Evolutionary conservation across 2,888 invertebrate species (phyloP), one percentile per base, ranked within the genome.

Genomic region (Ormyrus thymus): DNA sequence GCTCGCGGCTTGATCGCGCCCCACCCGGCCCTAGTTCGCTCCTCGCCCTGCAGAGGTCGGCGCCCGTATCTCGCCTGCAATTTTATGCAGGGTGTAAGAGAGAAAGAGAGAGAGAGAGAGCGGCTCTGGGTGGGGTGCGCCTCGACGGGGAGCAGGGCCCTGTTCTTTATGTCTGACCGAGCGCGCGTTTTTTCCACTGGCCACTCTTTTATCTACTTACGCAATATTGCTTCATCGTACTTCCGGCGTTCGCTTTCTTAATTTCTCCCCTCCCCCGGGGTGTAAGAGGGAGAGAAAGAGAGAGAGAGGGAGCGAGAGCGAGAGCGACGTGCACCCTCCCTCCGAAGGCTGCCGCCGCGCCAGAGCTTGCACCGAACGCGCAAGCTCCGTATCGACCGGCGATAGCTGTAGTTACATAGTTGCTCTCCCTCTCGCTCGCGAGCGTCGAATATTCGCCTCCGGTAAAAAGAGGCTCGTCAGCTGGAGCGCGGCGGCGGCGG

Each of bases 321-420:
- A 29, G 29, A 29, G 29, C 1, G 29, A 1, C 3, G 29, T 3
- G 29, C 3, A 29, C 29, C 29, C 29, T 55, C 59, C 13, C 50
- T 48, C 48, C 15, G 59, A 29, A 50, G 59, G 29, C 15, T 48
- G 11, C 7, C 43, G 59, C 61, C 55, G 15, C 11, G 5, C n/a
- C n/a, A 13, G 9, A 64, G n/a, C 29, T 1, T 29, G 29, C 48
- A 15, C 10, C 65, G 43, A 82, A 58, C 71, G 88, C 89, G 89
- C 88, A 89, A 85, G 87, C 83, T 82, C 83, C 80, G 72, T 82
- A 89, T 89, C 86, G 89, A 89, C 87, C 87, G 56, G 9, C 59
- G 66, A 51, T 65, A 58, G 58, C 64, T 64, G 56, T 73, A 64
- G 64, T 64, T 64, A 73, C 64, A 51, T 61, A 61, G 51, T 48